Percentiles rank a stretch among this genome's conserved stretches.
Conservation (phyloP, 2,113 vertebrate species). For the Ibidorhyncha struthersii region DNA sequence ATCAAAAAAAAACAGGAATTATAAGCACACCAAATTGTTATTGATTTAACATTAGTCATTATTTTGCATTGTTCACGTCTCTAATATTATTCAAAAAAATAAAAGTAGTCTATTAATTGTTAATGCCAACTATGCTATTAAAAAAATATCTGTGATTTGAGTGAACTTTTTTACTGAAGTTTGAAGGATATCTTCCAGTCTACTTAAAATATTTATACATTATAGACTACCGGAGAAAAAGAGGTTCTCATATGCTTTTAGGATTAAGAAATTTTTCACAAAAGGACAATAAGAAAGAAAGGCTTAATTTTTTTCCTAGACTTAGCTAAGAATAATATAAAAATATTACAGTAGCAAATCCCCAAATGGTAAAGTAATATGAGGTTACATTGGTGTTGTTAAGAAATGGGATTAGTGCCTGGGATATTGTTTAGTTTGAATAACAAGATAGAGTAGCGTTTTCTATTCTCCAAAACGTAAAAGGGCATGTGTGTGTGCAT, state of each 20-base stretch:
- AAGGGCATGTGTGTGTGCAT: not conserved
- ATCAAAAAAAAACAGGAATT: not conserved
- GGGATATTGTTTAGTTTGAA: not conserved
- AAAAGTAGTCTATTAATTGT: constrained; percentile 56
- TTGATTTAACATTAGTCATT: not conserved
- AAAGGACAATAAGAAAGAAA: constrained; percentile 43
- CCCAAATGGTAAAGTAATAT: not conserved
- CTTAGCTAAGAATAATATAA: constrained; percentile 32
- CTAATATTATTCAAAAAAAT: constrained; percentile 34
- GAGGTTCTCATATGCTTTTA: constrained; percentile 1
- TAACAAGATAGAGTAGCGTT: not conserved
- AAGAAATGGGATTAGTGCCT: constrained; percentile 11
- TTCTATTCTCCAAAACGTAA: not conserved
- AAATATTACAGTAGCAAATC: constrained; percentile 7
- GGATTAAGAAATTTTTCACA: constrained; percentile 46
- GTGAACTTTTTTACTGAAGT: constrained; percentile 20
- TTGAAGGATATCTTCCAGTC: constrained; percentile 46
- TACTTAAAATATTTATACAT: constrained; percentile 74
- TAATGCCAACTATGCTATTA: constrained; percentile 40
- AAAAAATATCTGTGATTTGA: constrained; percentile 29
- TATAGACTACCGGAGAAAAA: constrained; percentile 20
- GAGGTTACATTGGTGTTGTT: not conserved
- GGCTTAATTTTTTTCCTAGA: not conserved
- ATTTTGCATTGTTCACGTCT: not conserved
- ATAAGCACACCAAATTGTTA: not conserved